These are phyloP conservation scores for Stenchaetothrips biformis DNA, from an alignment of 2,888 invertebrate genomes.

Conservation along the genomic window DNA sequence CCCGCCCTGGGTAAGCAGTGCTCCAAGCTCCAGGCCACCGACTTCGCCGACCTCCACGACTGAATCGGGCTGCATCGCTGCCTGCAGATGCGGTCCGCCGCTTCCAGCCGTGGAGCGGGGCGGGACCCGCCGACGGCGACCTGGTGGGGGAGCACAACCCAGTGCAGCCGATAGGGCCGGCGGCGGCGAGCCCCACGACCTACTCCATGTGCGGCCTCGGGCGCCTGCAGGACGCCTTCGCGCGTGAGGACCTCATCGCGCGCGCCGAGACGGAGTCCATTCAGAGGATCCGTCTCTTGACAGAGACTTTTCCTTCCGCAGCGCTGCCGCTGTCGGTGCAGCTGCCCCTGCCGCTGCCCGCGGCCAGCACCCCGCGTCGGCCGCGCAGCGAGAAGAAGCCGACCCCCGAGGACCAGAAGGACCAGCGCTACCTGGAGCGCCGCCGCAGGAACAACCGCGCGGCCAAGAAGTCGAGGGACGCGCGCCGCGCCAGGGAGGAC, in stretches of 20 bases:
- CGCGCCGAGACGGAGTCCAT: too few relatives aligned
- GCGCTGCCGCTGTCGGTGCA: constrained; percentile 29
- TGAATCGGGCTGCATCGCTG: not conserved
- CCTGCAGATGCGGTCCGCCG: not conserved
- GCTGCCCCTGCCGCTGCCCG: constrained; percentile 31
- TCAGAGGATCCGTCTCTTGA: not conserved
- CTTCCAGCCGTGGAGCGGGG: not conserved
- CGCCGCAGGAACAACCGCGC: constrained; percentile 84
- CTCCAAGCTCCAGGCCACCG: too few relatives aligned
- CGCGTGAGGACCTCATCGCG: not conserved
- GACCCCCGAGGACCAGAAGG: constrained; percentile 81
- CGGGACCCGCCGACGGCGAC: not conserved
- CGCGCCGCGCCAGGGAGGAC: constrained; percentile 80
- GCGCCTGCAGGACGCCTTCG: not conserved
- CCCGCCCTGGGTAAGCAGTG: not conserved
- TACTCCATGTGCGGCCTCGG: not conserved
- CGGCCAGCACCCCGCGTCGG: constrained; percentile 45
- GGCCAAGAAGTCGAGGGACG: constrained; percentile 87
- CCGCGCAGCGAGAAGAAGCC: constrained; percentile 78
- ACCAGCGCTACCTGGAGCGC: constrained; percentile 84
- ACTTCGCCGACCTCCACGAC: too few relatives aligned
- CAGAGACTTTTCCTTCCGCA: constrained; percentile 18
- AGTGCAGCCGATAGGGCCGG: not conserved
- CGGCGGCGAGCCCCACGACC: not conserved
- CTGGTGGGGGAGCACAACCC: not conserved